Base-by-base conservation (phyloP, 1,140 invertebrate species). In the Subanguina moxae region DNA sequence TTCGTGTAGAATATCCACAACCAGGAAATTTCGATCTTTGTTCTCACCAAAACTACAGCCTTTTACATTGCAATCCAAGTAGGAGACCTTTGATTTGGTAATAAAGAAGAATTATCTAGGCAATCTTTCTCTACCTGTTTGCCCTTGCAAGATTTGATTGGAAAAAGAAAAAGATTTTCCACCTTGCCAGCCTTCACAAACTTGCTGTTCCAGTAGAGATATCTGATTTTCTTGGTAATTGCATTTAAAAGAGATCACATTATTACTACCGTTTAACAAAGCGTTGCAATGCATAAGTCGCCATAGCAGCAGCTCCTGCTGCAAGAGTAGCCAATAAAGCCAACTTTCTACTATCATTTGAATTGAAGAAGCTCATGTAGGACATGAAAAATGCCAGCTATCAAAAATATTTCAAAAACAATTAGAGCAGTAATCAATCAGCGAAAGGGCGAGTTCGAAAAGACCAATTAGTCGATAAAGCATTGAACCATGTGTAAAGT, bases 101-200 rank as follows among this genome's bases (percentile, higher is more conserved):
- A 7, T 52, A 25, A 8, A 52, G 48, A 21, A 52, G n/a, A 52
- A 52, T 7, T 52, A 52, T 8, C 8, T 52, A 71, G n/a, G n/a
- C n/a, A n/a, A n/a, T n/a, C n/a, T n/a, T 69, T 27, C 23, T 13
- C 27, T 25, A 73, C 71, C n/a, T 75, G 32, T 43, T 63, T 73
- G 19, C 56, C 28, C 64, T 67, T 75, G 17, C 70, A 75, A 19
- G 71, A 73, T 62, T 73, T 73, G 19, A 74, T 74, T 32, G 71
- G 71, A 66, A 68, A 73, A 23, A 73, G 56, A 45, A 28, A 74
- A 27, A 72, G 32, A 42, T 48, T 25, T 25, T 58, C 52, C 7
- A 68, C 64, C 17, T 70, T 68, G 23, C 67, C 67, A n/a, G 57
- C 67, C 17, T 68, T 23, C 7, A 70, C 57, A 38, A 68, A 68